Base-by-base conservation (phyloP, 2,797 vertebrate species). In the Iguana delicatissima region DNA sequence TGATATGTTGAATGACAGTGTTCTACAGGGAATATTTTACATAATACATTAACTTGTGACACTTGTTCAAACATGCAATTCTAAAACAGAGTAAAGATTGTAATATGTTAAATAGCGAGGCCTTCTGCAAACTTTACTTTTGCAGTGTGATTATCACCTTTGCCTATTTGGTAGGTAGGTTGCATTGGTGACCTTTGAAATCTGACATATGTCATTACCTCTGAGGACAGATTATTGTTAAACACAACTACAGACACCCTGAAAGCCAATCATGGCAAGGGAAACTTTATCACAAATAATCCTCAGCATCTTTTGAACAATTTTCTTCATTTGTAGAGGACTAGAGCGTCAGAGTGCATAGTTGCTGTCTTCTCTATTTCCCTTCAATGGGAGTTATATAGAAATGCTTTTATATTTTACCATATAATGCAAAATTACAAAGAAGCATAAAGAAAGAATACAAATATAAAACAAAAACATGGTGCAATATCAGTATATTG, bases 341-440 rank as follows among this genome's bases (percentile, higher is more conserved):
- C 50, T 67, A 38, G 35, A 29, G 6, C 59, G 0, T 38, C 38
- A 32, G 62, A 85, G 16, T n/a, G 12, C 8, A 35, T 46, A 80
- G 14, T 62, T 57, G 82, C 73, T 92, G 32, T 67, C 86, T 9
- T 12, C 85, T 2, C 18, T 9, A 46, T 32, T 84, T 0, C 64
- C 74, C 69, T 1, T 29, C 50, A 4, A 4, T 89, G 0, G 7
- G 1, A 38, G 1, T 0, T 1, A n/a, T 46, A 72, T 74, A n/a
- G 1, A 22, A 38, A 1, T 29, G 50, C 64, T 62, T 64, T 32
- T 82, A 22, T 62, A 62, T 62, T 62, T 62, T 62, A 62, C 59
- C 20, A 22, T 62, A 62, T 62, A 20, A 62, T 22, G 59, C 20
- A 52, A 52, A 52, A 52, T 64, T 64, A 64, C 13, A 59, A 59